A percentile compares a stretch with the other conserved stretches of the same genome.
phyloP scores from a whole-genome alignment of 2,797 vertebrate genomes.

The Esox masquinongy region DNA sequence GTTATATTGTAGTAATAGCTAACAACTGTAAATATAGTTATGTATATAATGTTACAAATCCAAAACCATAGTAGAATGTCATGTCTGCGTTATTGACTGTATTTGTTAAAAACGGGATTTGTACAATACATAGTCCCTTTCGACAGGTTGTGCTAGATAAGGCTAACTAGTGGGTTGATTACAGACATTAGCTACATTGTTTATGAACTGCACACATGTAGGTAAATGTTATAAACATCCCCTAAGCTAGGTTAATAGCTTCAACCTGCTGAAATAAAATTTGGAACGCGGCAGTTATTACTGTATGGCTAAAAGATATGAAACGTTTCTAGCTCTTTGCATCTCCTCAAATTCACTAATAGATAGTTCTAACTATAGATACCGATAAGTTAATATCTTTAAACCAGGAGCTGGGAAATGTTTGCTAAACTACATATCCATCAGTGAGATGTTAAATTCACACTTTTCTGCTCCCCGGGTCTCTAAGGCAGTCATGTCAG shows the following conservation, averaged over 20 bases:
- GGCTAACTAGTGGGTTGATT: not conserved
- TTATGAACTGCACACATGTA: not conserved
- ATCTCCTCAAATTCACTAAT: not conserved
- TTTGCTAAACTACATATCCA: not conserved
- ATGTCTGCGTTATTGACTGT: not conserved
- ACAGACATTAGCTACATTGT: not conserved
- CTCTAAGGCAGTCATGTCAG: constrained; percentile 82
- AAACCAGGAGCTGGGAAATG: not conserved
- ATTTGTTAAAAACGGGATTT: not conserved
- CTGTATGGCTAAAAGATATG: not conserved
- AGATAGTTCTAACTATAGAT: not conserved
- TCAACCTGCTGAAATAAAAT: not conserved
- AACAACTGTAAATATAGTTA: not conserved
- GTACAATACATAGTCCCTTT: not conserved
- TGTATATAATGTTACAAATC: not conserved
- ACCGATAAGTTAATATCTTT: not conserved
- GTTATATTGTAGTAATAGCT: constrained; percentile 25
- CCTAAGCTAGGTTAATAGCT: not conserved
- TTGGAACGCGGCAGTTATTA: not conserved
- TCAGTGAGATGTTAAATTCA: not conserved
- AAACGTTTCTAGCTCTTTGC: not conserved
- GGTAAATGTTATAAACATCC: not conserved
- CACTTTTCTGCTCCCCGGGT: not conserved
- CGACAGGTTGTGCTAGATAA: not conserved
- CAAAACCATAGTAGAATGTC: not conserved